Evolutionary conservation across 2,113 vertebrate genomes (phyloP).

Genomic region (Alethe diademata): DNA sequence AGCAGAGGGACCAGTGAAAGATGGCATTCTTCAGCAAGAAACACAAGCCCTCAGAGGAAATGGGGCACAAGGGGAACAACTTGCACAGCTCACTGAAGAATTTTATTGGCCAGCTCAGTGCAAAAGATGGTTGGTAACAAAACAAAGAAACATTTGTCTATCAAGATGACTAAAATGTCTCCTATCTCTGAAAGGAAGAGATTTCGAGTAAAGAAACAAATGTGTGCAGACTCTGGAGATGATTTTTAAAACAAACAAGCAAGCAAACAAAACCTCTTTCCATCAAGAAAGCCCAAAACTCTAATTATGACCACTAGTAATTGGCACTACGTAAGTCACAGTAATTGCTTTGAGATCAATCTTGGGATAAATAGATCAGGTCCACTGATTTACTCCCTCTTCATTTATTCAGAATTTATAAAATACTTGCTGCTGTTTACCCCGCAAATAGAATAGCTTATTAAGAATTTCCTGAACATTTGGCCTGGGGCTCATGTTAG

Average conservation of each 20-base stretch:
- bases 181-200: background rate
- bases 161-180: background rate
- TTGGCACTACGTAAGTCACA: background rate
- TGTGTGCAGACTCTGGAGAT: background rate
- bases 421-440: background rate
- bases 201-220: background rate
- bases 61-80: rapidly evolving
- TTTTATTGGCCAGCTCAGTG: background rate
- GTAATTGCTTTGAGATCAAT: background rate
- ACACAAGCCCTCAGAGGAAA: background rate
- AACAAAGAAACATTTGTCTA: background rate
- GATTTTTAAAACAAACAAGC: background rate
- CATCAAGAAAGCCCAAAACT: background rate
- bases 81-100: background rate
- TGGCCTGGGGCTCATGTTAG: background rate
- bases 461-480: background rate
- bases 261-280: background rate
- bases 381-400: background rate
- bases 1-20: background rate
- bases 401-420: background rate
- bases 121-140: background rate
- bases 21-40: background rate
- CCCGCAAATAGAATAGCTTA: background rate
- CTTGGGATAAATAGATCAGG: background rate
- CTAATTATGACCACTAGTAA: background rate